These are phyloP conservation scores for Phlogophora meticulosa DNA, from an alignment of 2,888 invertebrate species.

Conservation along the genomic window DNA sequence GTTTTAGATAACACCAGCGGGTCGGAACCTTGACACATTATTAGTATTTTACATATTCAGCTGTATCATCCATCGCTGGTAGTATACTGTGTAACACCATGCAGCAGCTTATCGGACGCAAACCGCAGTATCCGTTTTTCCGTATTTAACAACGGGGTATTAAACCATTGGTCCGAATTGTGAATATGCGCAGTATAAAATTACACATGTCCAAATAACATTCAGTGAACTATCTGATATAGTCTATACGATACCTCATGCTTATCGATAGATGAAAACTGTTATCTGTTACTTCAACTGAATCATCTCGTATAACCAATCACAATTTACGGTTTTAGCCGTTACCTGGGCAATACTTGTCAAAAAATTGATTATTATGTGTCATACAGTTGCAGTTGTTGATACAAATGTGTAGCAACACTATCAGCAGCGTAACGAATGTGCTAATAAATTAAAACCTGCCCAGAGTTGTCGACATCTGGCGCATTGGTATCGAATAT, in stretches of 20 bases:
- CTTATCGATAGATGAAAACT: slow-evolving; percentile 71
- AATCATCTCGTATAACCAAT: slow-evolving; percentile 73
- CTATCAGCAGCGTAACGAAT: slow-evolving; percentile 59
- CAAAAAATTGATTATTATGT: slow-evolving; percentile 51
- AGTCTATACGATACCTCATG: slow-evolving; percentile 51
- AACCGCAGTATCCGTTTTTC: slow-evolving; percentile 70
- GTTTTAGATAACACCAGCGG: slow-evolving; percentile 51
- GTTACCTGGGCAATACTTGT: slow-evolving; percentile 62
- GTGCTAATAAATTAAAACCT: slow-evolving; percentile 77
- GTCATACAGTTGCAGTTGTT: slow-evolving; percentile 38
- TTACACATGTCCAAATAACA: slow-evolving; percentile 23
- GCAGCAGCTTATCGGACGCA: slow-evolving; percentile 59
- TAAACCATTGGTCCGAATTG: slow-evolving; percentile 60
- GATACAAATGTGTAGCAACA: slow-evolving; percentile 42
- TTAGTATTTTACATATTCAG: slow-evolving; percentile 23
- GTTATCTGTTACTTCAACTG: slow-evolving; percentile 70
- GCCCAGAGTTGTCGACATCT: slow-evolving; percentile 86
- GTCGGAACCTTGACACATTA: slow-evolving; percentile 41
- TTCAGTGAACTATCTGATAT: slow-evolving; percentile 44
- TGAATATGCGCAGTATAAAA: slow-evolving; percentile 4
- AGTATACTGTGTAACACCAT: slow-evolving; percentile 38
- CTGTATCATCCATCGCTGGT: slow-evolving; percentile 23
- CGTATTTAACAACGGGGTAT: slow-evolving; percentile 62
- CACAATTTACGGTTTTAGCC: slow-evolving; percentile 60
- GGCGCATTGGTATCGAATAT: slow-evolving; percentile 88